These are phyloP conservation scores for Cryptotermes secundus DNA, from an alignment of 1,140 invertebrate species.

Conservation along the genomic window DNA sequence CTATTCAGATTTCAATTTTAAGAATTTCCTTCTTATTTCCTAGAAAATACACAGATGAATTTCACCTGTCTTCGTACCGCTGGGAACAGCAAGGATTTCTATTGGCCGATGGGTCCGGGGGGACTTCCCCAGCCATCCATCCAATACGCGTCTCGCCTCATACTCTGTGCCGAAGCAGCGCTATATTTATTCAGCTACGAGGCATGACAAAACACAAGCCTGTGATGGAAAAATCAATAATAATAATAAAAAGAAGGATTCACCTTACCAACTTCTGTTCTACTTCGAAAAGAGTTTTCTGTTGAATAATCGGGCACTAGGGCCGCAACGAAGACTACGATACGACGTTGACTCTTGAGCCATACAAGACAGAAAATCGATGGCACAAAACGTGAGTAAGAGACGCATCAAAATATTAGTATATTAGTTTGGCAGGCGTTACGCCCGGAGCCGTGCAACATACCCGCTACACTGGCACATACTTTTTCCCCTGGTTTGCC, in stretches of 20 bases:
- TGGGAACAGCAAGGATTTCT: neutral
- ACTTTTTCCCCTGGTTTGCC: too few relatives aligned
- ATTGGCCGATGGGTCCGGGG: neutral
- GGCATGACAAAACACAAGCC: neutral
- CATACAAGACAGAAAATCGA: too few relatives aligned
- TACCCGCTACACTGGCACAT: too few relatives aligned
- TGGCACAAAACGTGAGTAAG: neutral
- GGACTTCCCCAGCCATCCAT: neutral
- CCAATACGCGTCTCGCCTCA: neutral
- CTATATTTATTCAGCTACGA: constrained; percentile 3
- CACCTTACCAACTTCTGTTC: neutral
- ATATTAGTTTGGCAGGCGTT: too few relatives aligned
- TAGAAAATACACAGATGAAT: neutral
- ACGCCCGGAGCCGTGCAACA: too few relatives aligned
- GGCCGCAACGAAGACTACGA: neutral
- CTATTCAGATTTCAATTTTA: neutral
- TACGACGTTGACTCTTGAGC: too few relatives aligned
- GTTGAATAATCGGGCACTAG: neutral
- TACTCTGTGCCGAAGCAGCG: neutral
- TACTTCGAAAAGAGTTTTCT: neutral
- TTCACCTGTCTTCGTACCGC: neutral
- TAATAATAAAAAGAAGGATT: too few relatives aligned
- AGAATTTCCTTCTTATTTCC: neutral
- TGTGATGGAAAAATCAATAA: neutral
- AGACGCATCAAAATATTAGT: too few relatives aligned